Evolutionary conservation across 2,113 vertebrate species (phyloP), one percentile per base, ranked within the genome.

Genomic region (Dicaeum eximium): DNA sequence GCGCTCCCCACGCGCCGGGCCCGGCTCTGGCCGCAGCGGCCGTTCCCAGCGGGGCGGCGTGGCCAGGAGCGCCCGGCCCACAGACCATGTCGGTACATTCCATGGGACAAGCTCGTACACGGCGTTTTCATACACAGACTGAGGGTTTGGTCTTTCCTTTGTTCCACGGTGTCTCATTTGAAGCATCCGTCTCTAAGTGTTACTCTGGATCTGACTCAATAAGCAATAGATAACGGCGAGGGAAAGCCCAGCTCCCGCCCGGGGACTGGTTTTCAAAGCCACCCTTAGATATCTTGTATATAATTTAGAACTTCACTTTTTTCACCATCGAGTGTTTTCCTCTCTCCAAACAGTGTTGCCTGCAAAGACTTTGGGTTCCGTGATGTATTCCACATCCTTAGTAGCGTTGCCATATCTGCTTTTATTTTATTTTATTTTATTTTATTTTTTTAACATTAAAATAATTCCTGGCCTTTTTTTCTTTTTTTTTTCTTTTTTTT

Each of bases 31-130:
- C 91, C 45, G 75, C 69, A 73, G 73, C 42, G 88, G n/a, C n/a
- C n/a, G n/a, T n/a, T 79, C 67, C 40, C 40, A 12, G n/a, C n/a
- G 69, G 38, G 48, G 81, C 25, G 21, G 86, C 50, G 61, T 16
- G 65, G 95, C 50, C 17, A 70, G 65, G 88, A 92, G 95, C 72
- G 92, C 33, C 70, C 65, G 67, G n/a, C n/a, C n/a, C n/a, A n/a
- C n/a, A n/a, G n/a, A n/a, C n/a, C n/a, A n/a, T 94, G 90, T 97
- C 97, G 97, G 96, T 98, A 98, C 98, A 98, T 98, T 98, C 98
- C 98, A 98, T 56, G 81, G 97, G 98, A 97, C 97, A 57, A 20
- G 96, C 95, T 86, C 96, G 89, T 79, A 65, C 86, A 90, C 96
- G 97, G 93, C 72, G 96, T 97, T 98, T 75, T 97, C 98, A 91